Evolutionary conservation across 2,797 vertebrate genomes (phyloP), one percentile per base, ranked within the genome.

Genomic region (Anniella stebbinsi): DNA sequence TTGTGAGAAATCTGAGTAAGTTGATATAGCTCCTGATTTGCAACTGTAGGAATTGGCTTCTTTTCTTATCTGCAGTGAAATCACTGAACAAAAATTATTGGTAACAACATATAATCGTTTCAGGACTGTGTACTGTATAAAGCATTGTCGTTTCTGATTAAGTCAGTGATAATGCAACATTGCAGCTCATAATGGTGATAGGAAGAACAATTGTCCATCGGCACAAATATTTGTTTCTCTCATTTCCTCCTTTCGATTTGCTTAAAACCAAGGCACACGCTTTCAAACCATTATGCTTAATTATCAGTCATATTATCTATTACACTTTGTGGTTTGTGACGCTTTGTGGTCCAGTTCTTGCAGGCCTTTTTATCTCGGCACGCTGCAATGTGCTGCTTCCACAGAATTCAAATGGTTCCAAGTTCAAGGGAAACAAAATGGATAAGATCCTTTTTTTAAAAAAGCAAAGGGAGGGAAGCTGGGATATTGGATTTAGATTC

Each of bases 91-190:
- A 80, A 45, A 0, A 21, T 45, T 1, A 63, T 12, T 72, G 88
- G 82, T 0, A 69, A 81, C 90, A 92, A 93, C 88, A 83, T 82
- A 91, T 83, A 86, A 90, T 95, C 87, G 91, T 95, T 93, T 72
- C 72, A 91, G 89, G 80, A 75, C 72, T 88, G 86, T 84, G 63
- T 89, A 87, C 90, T 94, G 77, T 0, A 0, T 80, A 91, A 91
- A 92, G 83, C 85, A 48, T 92, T 94, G 91, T 95, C 94, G 95
- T 91, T 38, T 94, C 91, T 94, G 92, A 78, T 95, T 94, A 95
- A 94, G 78, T 93, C 93, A 90, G 17, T 84, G 88, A 87, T 95
- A 94, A 94, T 94, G 91, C 92, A 94, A 93, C 81, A 94, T 92
- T 91, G 82, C 85, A 91, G 92, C 51, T 92, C 91, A 95, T 95